A percentile compares a stretch with the other conserved stretches of the same genome.
Conservation (phyloP, 1,140 invertebrate genomes). For the Meloidogyne floridensis region DNA sequence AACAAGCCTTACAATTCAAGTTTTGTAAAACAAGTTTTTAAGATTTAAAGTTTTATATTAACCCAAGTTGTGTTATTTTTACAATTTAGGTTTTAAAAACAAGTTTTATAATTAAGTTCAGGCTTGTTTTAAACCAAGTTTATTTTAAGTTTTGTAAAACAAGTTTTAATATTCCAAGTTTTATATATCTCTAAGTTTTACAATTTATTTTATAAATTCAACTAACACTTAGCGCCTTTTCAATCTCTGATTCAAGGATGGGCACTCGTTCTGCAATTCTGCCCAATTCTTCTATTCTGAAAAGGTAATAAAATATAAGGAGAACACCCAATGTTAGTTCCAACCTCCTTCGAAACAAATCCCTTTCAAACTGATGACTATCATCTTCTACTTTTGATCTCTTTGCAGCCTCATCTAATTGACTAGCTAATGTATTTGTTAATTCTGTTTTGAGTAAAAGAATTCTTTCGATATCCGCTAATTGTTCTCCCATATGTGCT, state of each 20-base stretch:
- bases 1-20: no score
- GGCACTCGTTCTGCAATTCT: slow-evolving; percentile 49
- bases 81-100: no score
- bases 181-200: no score
- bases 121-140: no score
- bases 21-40: no score
- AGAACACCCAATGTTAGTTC: neutral
- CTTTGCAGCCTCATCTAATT: slow-evolving; percentile 54
- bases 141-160: no score
- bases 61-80: no score
- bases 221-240: slow-evolving; percentile 32
- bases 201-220: slow-evolving; percentile 10
- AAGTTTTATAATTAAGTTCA: no score
- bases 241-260: slow-evolving; percentile 50
- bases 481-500: slow-evolving; percentile 51
- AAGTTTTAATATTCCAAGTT: no score
- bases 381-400: slow-evolving; percentile 44
- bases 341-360: slow-evolving; percentile 41
- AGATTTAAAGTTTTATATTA: no score
- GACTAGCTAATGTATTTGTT: slow-evolving; percentile 54
- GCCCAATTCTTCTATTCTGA: slow-evolving; percentile 45
- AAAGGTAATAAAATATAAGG: neutral
- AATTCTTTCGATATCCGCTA: slow-evolving; percentile 59
- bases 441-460: slow-evolving; percentile 55
- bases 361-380: slow-evolving; percentile 51